Evolutionary conservation across 2,888 invertebrate species (phyloP).

Genomic region (Hesperia comma): DNA sequence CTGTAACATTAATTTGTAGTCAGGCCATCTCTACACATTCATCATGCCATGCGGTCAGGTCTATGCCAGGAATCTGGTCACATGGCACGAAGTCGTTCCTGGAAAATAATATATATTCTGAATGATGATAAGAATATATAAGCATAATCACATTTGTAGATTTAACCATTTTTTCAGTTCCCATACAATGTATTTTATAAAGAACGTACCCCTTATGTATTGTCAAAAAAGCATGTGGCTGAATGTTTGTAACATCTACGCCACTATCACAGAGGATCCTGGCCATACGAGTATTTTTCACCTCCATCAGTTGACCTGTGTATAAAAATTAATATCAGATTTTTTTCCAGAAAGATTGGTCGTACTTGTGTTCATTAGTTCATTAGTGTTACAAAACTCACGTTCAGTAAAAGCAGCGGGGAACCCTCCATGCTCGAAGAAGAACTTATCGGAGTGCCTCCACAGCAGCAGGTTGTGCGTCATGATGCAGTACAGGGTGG

Average conservation of each 20-base stretch:
- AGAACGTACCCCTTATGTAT: background rate
- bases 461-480: conserved; percentile 92
- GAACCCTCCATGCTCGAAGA: conserved; percentile 73
- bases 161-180: too few relatives aligned
- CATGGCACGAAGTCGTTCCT: conserved; percentile 22
- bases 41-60: conserved; percentile 12
- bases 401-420: conserved; percentile 40
- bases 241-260: background rate
- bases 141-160: background rate
- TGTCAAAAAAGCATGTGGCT: conserved; percentile 9
- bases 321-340: background rate
- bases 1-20: background rate
- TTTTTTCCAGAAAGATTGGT: too few relatives aligned
- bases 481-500: conserved; percentile 94
- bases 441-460: conserved; percentile 92
- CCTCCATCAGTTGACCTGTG: conserved; percentile 12
- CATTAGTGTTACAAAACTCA: too few relatives aligned
- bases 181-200: background rate
- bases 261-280: conserved; percentile 22
- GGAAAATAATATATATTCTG: background rate
- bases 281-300: conserved; percentile 12
- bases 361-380: too few relatives aligned
- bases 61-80: conserved; percentile 7
- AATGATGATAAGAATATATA: too few relatives aligned
- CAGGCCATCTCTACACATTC: conserved; percentile 3